Evolutionary conservation across 2,888 invertebrate species (phyloP).

Genomic region (Tipula helvola): DNA sequence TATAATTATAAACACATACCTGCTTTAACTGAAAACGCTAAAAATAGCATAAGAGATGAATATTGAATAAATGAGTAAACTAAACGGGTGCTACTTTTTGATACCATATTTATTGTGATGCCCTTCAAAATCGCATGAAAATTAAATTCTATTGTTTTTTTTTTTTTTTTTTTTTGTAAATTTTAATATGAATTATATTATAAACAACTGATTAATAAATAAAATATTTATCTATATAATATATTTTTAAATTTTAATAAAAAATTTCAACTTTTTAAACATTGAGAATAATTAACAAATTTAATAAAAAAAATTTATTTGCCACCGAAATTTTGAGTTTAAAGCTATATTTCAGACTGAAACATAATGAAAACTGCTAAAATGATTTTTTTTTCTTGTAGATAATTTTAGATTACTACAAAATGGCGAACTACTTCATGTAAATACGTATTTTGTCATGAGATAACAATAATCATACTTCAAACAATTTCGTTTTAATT

Average conservation of each 20-base stretch:
- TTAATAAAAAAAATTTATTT: not conserved
- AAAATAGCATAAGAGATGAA: slow-evolving; percentile 18
- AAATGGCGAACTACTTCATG: slow-evolving; percentile 6
- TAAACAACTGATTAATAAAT: not conserved
- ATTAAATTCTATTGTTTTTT: not conserved
- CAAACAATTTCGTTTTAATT: not conserved
- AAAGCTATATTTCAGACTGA: not conserved
- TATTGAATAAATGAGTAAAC: slow-evolving; percentile 15
- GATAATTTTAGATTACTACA: slow-evolving; percentile 4
- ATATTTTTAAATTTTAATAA: not conserved
- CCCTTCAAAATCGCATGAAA: not conserved
- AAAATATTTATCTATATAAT: not conserved
- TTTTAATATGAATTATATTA: not conserved
- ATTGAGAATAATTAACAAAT: not conserved
- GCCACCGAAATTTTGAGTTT: not conserved
- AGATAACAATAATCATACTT: not conserved
- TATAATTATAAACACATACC: slow-evolving; percentile 15
- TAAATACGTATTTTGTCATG: not conserved
- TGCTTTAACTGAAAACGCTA: slow-evolving; percentile 17
- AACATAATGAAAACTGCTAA: not conserved
- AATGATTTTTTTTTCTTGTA: not conserved
- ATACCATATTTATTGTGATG: slow-evolving; percentile 5
- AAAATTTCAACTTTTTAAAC: not conserved
- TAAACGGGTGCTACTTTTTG: slow-evolving; percentile 16
- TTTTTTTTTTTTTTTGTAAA: no score